Conservation (phyloP, 2,797 vertebrate genomes). For the Urophycis tenuis region DNA sequence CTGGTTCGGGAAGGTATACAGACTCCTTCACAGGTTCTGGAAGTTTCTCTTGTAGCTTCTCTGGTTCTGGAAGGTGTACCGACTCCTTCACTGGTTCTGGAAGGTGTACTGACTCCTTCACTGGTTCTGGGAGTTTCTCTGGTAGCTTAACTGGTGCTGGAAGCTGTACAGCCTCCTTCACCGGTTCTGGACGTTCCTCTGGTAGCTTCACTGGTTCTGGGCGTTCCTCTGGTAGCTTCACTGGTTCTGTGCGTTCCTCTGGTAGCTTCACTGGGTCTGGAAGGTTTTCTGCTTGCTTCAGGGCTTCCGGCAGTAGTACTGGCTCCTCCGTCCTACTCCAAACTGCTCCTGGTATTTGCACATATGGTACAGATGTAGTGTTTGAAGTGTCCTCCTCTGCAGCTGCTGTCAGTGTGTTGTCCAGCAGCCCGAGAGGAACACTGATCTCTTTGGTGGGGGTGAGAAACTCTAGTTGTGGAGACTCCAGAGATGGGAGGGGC, state of each 20-base stretch:
- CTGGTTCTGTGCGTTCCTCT: constrained; percentile 12
- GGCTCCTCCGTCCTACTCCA: background rate
- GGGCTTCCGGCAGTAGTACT: background rate
- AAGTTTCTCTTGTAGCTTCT: background rate
- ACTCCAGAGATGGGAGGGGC: constrained; percentile 64
- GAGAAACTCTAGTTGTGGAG: constrained; percentile 62
- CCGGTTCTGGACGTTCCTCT: constrained; percentile 23
- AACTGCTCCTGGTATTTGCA: background rate
- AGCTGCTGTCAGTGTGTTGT: constrained; percentile 27
- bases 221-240: background rate
- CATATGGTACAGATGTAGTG: constrained; percentile 9
- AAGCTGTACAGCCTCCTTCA: background rate
- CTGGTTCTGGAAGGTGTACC: constrained; percentile 13
- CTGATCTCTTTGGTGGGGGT: constrained; percentile 61
- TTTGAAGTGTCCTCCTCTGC: constrained; percentile 26
- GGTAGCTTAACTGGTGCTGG: constrained; percentile 23
- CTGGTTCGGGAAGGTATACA: constrained; percentile 21
- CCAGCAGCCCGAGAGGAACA: constrained; percentile 34
- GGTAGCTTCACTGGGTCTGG: constrained; percentile 14
- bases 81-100: constrained; percentile 9
- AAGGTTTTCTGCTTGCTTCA: constrained; percentile 23
- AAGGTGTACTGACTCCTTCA: constrained; percentile 23
- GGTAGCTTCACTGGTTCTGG: constrained; percentile 14
- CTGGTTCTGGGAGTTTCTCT: constrained; percentile 13
- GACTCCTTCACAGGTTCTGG: background rate